phyloP scores from a whole-genome alignment of 2,888 invertebrate species.

The Philereme transversata region DNA sequence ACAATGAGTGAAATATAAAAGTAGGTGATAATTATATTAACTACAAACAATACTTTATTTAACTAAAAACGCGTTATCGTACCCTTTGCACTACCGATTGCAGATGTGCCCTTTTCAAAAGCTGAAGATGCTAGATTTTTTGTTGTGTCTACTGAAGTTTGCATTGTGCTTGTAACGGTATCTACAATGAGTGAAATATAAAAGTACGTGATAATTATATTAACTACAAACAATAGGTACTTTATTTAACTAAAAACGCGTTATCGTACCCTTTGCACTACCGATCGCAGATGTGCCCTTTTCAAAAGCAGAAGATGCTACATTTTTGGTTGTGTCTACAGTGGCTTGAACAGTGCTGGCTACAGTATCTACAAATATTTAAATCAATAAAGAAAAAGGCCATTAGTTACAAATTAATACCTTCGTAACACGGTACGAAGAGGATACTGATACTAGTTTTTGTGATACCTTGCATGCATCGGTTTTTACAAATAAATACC shows the following conservation, averaged over 20 bases:
- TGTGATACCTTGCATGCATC: too few species aligned
- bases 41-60: too few species aligned
- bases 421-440: too few species aligned
- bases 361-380: constrained; percentile 49
- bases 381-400: constrained; percentile 9
- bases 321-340: constrained; percentile 58
- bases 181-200: constrained; percentile 41
- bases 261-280: constrained; percentile 46
- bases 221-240: neutral
- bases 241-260: neutral
- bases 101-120: constrained; percentile 54
- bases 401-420: too few species aligned
- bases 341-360: constrained; percentile 49
- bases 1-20: constrained; percentile 30
- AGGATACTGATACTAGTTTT: too few species aligned
- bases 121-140: constrained; percentile 55
- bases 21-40: too few species aligned
- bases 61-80: too few species aligned
- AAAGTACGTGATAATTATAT: constrained; percentile 1
- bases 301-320: constrained; percentile 49
- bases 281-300: constrained; percentile 48
- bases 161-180: constrained; percentile 51
- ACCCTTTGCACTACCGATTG: constrained; percentile 56
- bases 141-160: constrained; percentile 55
- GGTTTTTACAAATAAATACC: constrained; percentile 3